These are phyloP conservation scores for Eremobia ochroleuca DNA, from an alignment of 2,888 invertebrate genomes.

Conservation along the genomic window DNA sequence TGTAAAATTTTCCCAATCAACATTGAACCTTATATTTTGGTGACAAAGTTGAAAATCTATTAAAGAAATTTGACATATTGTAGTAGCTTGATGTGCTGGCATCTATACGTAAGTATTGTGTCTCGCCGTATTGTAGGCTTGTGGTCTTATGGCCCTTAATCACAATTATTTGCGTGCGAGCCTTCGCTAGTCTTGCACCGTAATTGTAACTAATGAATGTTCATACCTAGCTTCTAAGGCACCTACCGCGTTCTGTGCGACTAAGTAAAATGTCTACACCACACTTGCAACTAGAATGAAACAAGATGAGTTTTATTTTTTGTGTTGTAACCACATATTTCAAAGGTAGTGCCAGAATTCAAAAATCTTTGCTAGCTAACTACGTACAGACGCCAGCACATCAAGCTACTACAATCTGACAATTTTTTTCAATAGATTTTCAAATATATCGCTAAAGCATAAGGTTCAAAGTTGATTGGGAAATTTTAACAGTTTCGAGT, in stretches of 20 bases:
- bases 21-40: too few relatives aligned
- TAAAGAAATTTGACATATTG: too few relatives aligned
- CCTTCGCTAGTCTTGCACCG: constrained; percentile 23
- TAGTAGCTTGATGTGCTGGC: too few relatives aligned
- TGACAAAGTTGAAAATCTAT: too few relatives aligned
- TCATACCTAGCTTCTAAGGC: constrained; percentile 25
- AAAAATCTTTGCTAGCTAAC: background rate
- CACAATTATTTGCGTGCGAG: constrained; percentile 47
- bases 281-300: background rate
- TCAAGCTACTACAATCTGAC: too few relatives aligned
- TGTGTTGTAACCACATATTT: background rate
- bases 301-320: background rate
- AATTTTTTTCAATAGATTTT: too few relatives aligned
- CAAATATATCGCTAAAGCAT: too few relatives aligned
- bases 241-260: constrained; percentile 26
- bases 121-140: constrained; percentile 1
- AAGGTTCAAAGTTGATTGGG: too few relatives aligned
- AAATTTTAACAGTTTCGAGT: too few relatives aligned
- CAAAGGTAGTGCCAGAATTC: background rate
- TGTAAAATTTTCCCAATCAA: too few relatives aligned
- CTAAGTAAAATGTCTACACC: constrained; percentile 32
- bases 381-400: too few relatives aligned
- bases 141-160: constrained; percentile 20
- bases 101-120: constrained; percentile 24
- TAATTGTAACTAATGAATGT: constrained; percentile 61